Conservation (phyloP, 2,113 vertebrate genomes). For the Gobiocypris rarus region DNA sequence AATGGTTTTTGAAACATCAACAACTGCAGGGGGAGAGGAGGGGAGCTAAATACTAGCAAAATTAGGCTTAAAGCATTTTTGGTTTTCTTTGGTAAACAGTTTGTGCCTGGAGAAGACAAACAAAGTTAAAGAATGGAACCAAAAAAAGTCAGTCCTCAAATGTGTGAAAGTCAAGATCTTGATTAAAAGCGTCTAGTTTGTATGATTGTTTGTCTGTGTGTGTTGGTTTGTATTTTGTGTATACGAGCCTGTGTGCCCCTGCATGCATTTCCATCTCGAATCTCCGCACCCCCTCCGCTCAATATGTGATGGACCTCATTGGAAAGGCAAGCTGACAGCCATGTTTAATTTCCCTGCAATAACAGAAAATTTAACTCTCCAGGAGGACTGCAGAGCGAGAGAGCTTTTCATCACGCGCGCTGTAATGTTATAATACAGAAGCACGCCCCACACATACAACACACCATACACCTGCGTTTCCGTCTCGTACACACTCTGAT, state of each 20-base stretch:
- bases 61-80: neutral
- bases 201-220: slow-evolving; percentile 25
- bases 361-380: slow-evolving; percentile 66
- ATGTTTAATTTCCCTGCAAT: slow-evolving; percentile 71
- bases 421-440: neutral
- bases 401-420: slow-evolving; percentile 63
- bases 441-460: neutral
- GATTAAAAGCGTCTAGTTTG: neutral
- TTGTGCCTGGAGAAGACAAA: neutral
- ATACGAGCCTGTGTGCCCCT: neutral
- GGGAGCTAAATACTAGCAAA: neutral
- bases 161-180: neutral
- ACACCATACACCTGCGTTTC: slow-evolving; percentile 12
- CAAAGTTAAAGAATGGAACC: neutral
- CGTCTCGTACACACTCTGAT: neutral
- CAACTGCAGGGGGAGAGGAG: too few species aligned
- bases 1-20: slow-evolving; percentile 3
- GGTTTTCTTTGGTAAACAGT: neutral
- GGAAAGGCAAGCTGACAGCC: slow-evolving; percentile 68
- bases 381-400: slow-evolving; percentile 57
- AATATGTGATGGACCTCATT: slow-evolving; percentile 65
- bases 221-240: neutral
- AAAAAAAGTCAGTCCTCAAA: neutral
- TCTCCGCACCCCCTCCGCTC: slow-evolving; percentile 42
- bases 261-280: slow-evolving; percentile 1